Evolutionary conservation across 2,888 invertebrate species (phyloP).

Genomic region (Leptopterna dolabrata): DNA sequence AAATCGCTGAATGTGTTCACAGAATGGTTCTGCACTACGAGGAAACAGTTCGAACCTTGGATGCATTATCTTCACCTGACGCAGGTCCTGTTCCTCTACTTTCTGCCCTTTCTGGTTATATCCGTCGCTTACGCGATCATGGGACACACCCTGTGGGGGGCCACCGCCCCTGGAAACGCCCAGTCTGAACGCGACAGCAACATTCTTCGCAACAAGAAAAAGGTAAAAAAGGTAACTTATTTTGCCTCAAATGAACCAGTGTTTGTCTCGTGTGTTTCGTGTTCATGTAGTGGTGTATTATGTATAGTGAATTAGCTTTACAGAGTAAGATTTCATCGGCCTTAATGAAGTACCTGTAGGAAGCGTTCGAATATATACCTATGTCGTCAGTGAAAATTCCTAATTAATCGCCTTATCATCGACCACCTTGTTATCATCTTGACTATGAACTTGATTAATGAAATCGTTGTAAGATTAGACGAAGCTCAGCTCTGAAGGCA

Average conservation of each 20-base stretch:
- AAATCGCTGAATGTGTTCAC: not conserved
- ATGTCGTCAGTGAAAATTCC: too few relatives aligned
- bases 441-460: too few relatives aligned
- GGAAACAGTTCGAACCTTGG: conserved; percentile 71
- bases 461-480: too few relatives aligned
- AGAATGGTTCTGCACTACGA: conserved; percentile 69
- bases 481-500: too few relatives aligned
- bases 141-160: conserved; percentile 70
- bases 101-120: conserved; percentile 71
- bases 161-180: conserved; percentile 69
- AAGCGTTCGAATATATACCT: too few relatives aligned
- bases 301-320: too few relatives aligned
- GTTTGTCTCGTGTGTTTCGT: not conserved
- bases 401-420: too few relatives aligned
- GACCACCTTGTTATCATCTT: too few relatives aligned
- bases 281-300: too few relatives aligned
- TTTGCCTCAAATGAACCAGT: not conserved
- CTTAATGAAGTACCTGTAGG: too few relatives aligned
- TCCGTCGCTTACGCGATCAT: conserved; percentile 71
- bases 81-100: conserved; percentile 71
- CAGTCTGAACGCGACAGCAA: conserved; percentile 69
- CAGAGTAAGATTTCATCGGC: too few relatives aligned
- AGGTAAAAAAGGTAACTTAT: conserved; percentile 66
- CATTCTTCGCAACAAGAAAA: conserved; percentile 70
- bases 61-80: conserved; percentile 70